Evolutionary conservation across 2,797 vertebrate genomes (phyloP).

Genomic region (Rhinoraja longicauda): DNA sequence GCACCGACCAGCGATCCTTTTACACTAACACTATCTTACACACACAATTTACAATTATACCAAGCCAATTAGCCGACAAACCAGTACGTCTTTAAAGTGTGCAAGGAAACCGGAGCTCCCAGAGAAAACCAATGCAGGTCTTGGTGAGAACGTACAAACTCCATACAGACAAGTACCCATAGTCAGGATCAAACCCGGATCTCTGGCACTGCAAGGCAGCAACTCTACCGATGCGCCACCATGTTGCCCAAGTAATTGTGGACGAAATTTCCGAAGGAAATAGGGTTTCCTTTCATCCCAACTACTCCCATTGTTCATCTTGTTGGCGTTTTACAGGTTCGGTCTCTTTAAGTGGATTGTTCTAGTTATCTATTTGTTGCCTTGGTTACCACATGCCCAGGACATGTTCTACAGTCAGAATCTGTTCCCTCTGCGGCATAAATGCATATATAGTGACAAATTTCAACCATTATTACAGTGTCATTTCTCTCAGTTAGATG

Average conservation of each 20-base stretch:
- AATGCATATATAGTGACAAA: slow-evolving; percentile 9
- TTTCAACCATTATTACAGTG: slow-evolving; percentile 14
- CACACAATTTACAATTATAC: too few relatives aligned
- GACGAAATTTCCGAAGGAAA: slow-evolving; percentile 11
- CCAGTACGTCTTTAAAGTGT: too few relatives aligned
- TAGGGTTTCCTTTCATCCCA: not conserved
- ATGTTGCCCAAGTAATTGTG: not conserved
- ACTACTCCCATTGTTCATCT: not conserved
- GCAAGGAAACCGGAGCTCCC: too few relatives aligned
- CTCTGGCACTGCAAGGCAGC: too few relatives aligned
- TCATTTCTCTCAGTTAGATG: slow-evolving; percentile 23
- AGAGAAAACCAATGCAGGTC: too few relatives aligned
- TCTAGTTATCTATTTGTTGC: slow-evolving; percentile 7
- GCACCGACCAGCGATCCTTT: too few relatives aligned
- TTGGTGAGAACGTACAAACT: too few relatives aligned
- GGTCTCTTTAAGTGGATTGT: slow-evolving; percentile 10
- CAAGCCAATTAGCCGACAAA: too few relatives aligned
- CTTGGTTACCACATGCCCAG: slow-evolving; percentile 26
- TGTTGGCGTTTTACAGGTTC: not conserved
- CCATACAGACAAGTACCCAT: too few relatives aligned
- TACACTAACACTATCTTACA: too few relatives aligned
- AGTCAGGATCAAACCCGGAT: too few relatives aligned
- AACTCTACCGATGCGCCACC: too few relatives aligned
- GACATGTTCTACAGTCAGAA: not conserved
- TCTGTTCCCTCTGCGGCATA: not conserved